These are phyloP conservation scores for Bovichtus diacanthus DNA, from an alignment of 2,797 vertebrate genomes.

Conservation along the genomic window DNA sequence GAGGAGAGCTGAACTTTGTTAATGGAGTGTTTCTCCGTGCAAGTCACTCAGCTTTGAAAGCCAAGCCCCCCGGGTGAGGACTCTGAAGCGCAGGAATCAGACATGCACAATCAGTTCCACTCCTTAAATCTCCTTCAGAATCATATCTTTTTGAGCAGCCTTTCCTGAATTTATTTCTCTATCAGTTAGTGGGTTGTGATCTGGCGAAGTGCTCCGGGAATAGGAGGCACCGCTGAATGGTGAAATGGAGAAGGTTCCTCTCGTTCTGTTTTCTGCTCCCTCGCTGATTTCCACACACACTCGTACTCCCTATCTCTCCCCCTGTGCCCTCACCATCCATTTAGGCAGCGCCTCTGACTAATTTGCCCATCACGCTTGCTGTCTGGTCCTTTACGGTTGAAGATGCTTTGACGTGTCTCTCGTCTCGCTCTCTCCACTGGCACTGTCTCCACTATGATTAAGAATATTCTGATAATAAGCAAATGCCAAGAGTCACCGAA, in stretches of 20 bases:
- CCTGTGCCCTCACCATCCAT: constrained; percentile 81
- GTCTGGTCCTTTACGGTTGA: constrained; percentile 85
- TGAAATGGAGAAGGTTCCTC: constrained; percentile 81
- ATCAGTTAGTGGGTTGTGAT: constrained; percentile 90
- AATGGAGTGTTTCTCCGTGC: constrained; percentile 86
- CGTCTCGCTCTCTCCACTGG: constrained; percentile 81
- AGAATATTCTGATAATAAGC: constrained; percentile 84
- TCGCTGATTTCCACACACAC: constrained; percentile 72
- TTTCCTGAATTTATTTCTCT: constrained; percentile 88
- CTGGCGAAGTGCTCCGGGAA: constrained; percentile 85
- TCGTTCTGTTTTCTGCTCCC: constrained; percentile 76
- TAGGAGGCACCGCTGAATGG: constrained; percentile 80
- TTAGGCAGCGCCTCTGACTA: constrained; percentile 84
- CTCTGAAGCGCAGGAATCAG: constrained; percentile 89
- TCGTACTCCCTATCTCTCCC: constrained; percentile 64
- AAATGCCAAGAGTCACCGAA: constrained; percentile 82
- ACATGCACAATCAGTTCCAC: constrained; percentile 91
- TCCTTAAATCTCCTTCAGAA: constrained; percentile 89
- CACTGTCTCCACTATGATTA: constrained; percentile 84
- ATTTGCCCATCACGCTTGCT: constrained; percentile 86
- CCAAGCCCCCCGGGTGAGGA: constrained; percentile 87
- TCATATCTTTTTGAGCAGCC: constrained; percentile 89
- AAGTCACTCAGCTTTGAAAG: constrained; percentile 89
- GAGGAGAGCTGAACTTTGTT: constrained; percentile 86
- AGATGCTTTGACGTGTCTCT: constrained; percentile 86